Evolutionary conservation across 1,140 invertebrate genomes (phyloP).

Genomic region (Colletes latitarsis): DNA sequence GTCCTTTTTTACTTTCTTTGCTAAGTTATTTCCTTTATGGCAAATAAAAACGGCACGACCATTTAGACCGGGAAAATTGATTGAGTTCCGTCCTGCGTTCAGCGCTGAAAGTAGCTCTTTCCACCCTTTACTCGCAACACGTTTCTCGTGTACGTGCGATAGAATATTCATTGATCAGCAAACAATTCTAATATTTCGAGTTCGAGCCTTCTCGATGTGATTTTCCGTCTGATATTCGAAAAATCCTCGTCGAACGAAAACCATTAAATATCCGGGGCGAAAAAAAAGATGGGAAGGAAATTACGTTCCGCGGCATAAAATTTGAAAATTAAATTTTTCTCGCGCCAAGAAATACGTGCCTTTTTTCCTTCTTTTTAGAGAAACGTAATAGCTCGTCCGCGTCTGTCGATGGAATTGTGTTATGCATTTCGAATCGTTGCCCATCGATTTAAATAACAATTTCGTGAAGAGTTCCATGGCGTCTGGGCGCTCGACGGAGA

Average conservation of each 20-base stretch:
- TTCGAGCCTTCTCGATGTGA: not conserved
- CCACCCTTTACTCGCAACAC: no score
- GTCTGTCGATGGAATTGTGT: not conserved
- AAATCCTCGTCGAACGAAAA: not conserved
- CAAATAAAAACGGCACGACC: no score
- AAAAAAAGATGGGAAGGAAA: not conserved
- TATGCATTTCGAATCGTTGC: not conserved
- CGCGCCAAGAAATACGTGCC: not conserved
- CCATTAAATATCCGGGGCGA: no score
- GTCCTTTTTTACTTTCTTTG: no score
- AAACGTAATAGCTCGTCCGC: not conserved
- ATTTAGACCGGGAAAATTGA: no score
- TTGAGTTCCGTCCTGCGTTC: no score
- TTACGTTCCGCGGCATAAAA: not conserved
- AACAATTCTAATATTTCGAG: not conserved
- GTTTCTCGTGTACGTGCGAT: no score
- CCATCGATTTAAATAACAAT: conserved; percentile 20
- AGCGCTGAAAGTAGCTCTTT: no score
- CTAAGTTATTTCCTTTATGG: no score
- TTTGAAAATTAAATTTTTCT: conserved; percentile 22
- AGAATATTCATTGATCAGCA: not conserved
- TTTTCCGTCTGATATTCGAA: no score
- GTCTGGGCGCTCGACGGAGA: not conserved
- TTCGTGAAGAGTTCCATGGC: not conserved
- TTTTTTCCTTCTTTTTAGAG: not conserved